phyloP scores from a whole-genome alignment of 2,888 invertebrate species.

The Amphipyra berbera region DNA sequence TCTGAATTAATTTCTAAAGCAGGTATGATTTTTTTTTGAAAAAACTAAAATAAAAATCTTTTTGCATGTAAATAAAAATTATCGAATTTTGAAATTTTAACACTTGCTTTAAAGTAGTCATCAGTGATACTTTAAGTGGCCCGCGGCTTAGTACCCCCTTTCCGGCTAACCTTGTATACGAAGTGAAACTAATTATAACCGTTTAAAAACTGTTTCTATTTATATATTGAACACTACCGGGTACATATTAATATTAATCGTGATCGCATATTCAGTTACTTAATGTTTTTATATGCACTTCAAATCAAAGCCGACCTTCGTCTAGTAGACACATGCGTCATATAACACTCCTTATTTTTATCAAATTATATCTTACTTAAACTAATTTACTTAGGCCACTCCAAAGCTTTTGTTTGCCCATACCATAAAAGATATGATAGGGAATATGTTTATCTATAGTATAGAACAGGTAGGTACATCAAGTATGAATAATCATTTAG shows the following conservation, averaged over 20 bases:
- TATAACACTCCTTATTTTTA: constrained; percentile 3
- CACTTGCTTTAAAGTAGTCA: too few relatives aligned
- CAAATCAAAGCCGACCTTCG: constrained; percentile 9
- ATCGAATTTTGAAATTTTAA: too few relatives aligned
- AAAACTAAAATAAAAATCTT: too few relatives aligned
- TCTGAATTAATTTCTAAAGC: too few relatives aligned
- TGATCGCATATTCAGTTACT: background rate
- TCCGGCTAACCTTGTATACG: too few relatives aligned
- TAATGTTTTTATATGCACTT: constrained; percentile 4
- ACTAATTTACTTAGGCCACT: constrained; percentile 17
- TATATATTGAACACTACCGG: background rate
- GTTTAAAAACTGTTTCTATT: too few relatives aligned
- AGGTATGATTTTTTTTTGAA: too few relatives aligned
- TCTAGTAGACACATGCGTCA: background rate
- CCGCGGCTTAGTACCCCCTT: too few relatives aligned
- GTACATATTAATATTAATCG: background rate
- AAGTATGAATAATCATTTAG: too few relatives aligned
- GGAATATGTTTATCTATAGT: background rate
- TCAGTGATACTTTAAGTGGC: too few relatives aligned
- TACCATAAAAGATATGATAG: background rate
- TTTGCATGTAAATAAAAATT: too few relatives aligned
- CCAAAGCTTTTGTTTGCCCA: constrained; percentile 18
- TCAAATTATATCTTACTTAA: background rate
- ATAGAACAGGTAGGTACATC: background rate
- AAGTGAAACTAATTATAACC: too few relatives aligned